Percentiles rank a stretch among this genome's conserved stretches.
These are phyloP conservation scores for Erpobdella octoculata DNA, from an alignment of 2,888 invertebrate species.

Conservation along the genomic window DNA sequence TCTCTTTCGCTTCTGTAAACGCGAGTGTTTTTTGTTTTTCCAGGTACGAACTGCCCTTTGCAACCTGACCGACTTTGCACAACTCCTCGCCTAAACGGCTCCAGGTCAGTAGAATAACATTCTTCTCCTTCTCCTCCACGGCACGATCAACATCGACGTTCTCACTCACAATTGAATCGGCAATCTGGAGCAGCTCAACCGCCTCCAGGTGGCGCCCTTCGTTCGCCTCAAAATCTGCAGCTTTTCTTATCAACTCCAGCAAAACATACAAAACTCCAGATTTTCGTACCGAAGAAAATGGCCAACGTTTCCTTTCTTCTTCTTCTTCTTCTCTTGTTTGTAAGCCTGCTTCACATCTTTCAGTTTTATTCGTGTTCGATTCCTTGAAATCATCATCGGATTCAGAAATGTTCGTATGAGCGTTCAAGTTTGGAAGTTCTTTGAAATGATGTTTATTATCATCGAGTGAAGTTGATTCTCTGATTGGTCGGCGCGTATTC, in stretches of 20 bases:
- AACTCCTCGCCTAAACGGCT: background rate
- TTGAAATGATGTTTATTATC: background rate
- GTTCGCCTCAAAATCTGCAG: background rate
- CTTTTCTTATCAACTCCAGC: constrained; percentile 1
- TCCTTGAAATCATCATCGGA: background rate
- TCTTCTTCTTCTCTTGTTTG: too few species aligned
- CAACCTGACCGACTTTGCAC: constrained; percentile 1
- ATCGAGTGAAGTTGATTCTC: too few species aligned
- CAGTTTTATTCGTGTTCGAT: too few species aligned
- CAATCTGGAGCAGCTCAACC: background rate
- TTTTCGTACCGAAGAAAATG: background rate
- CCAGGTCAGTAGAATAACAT: background rate
- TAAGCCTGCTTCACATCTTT: too few species aligned
- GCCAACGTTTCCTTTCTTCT: too few species aligned
- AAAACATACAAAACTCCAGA: background rate
- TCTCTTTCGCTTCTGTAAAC: background rate
- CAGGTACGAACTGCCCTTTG: constrained; percentile 1
- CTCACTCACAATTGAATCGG: background rate
- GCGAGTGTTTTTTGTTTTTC: background rate
- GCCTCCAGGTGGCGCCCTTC: background rate
- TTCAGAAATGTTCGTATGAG: background rate
- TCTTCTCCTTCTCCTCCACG: background rate
- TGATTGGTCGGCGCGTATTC: too few species aligned
- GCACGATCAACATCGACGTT: background rate
- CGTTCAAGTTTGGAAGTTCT: background rate